Base-by-base conservation (phyloP, 2,888 invertebrate genomes). In the Scaptomyza tumidula region DNA sequence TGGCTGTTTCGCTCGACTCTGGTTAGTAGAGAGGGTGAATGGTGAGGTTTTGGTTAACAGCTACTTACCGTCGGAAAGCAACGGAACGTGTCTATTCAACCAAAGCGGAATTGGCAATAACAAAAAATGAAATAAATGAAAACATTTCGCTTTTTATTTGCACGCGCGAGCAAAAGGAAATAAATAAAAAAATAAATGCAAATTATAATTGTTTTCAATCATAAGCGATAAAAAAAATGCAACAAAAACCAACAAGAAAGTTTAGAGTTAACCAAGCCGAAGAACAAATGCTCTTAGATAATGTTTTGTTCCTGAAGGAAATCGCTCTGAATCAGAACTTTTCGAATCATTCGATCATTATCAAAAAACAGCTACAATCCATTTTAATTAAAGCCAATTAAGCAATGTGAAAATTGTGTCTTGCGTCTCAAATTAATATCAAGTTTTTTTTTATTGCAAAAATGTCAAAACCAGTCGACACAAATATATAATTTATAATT, bases 61-160 rank as follows among this genome's bases (percentile, higher is more conserved):
- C 50, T 54, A 56, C 39, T 71, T 70, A 64, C 29, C 50, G 33
- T 27, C 71, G 56, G 29, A 27, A 27, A 56, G 57, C 48, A 14
- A 54, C 50, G 35, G 16, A 71, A 75, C 75, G 75, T 75, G 72
- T 75, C 68, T 48, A 48, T 73, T 73, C 57, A 60, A n/a, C 39
- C 39, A 45, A 24, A 58, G 16, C 41, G 10, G 37, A 64, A 52
- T 65, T 58, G 71, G 49, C 55, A 65, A 29, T 55, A 56, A 13
- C 13, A 48, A 59, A 52, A 41, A 39, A n/a, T 1, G 44, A 66
- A 49, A 48, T 45, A 11, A 19, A 9, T 24, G 9, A 48, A 66
- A 60, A 45, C 31, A 37, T 19, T 43, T 53, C 27, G 48, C 9
- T 61, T 37, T 59, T 71, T 54, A 46, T 61, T 43, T 55, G 45